Evolutionary conservation across 2,113 vertebrate species (phyloP).

Genomic region (Indri indri): DNA sequence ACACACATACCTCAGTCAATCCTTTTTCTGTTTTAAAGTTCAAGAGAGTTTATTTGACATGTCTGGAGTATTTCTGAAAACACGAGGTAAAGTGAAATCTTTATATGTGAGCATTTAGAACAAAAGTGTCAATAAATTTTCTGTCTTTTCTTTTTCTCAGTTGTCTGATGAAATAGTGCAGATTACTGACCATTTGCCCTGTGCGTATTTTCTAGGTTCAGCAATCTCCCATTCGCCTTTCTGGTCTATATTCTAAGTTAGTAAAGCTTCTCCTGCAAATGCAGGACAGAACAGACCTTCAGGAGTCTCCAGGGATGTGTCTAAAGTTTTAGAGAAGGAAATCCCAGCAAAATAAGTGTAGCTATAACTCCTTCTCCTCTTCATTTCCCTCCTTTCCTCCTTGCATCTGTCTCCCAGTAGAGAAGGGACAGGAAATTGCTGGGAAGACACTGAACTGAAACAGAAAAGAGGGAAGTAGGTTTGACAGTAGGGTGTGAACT

Average conservation of each 20-base stretch:
- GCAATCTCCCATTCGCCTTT: not conserved
- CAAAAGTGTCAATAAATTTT: not conserved
- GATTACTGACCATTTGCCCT: not conserved
- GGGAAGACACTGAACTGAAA: not conserved
- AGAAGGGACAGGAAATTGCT: not conserved
- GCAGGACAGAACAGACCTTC: not conserved
- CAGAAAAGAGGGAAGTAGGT: not conserved
- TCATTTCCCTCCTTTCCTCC: not conserved
- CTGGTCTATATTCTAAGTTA: not conserved
- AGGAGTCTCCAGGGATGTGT: not conserved
- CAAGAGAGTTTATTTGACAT: slow-evolving; percentile 22
- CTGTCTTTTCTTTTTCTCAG: not conserved
- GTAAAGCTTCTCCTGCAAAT: not conserved
- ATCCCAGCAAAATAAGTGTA: not conserved
- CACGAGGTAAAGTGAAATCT: slow-evolving; percentile 35
- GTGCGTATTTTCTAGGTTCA: slow-evolving; percentile 5
- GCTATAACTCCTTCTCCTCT: not conserved
- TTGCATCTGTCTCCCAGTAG: not conserved
- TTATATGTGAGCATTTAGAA: slow-evolving; percentile 43
- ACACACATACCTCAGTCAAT: not conserved
- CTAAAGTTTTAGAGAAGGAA: not conserved
- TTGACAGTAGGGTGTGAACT: not conserved
- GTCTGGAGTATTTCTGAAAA: slow-evolving; percentile 46
- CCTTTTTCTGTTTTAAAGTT: slow-evolving; percentile 49
- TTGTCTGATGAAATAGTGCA: slow-evolving; percentile 43